Evolutionary conservation across 2,888 invertebrate species (phyloP).

Genomic region (Argyresthia albistria): DNA sequence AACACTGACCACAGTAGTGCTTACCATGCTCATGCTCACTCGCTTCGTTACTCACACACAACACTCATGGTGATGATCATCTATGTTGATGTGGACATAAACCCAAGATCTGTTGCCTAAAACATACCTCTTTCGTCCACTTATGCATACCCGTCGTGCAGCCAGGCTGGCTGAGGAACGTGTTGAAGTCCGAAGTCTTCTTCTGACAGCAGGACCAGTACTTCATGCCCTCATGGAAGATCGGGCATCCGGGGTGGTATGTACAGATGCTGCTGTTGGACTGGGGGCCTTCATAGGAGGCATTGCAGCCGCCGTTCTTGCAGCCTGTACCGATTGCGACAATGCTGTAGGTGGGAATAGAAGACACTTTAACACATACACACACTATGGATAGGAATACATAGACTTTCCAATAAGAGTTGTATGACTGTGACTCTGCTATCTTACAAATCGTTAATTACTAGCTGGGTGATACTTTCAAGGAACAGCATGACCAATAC

Average conservation of each 20-base stretch:
- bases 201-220: constrained; percentile 98
- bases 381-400: no score
- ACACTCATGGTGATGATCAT: no score
- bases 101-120: neutral
- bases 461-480: no score
- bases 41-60: no score
- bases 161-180: constrained; percentile 92
- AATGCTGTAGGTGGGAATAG: constrained; percentile 30
- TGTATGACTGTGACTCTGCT: no score
- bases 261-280: constrained; percentile 77
- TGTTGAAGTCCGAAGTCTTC: constrained; percentile 93
- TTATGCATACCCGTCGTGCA: constrained; percentile 88
- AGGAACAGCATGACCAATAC: no score
- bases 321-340: constrained; percentile 84
- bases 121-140: constrained; percentile 82
- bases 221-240: constrained; percentile 97
- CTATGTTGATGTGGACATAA: no score
- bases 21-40: no score
- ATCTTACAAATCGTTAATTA: no score
- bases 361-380: neutral
- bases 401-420: no score
- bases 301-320: constrained; percentile 87
- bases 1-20: no score
- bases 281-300: constrained; percentile 76
- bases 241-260: constrained; percentile 90